Base-by-base conservation (phyloP, 2,113 vertebrate species). In the Neogobius melanostomus region DNA sequence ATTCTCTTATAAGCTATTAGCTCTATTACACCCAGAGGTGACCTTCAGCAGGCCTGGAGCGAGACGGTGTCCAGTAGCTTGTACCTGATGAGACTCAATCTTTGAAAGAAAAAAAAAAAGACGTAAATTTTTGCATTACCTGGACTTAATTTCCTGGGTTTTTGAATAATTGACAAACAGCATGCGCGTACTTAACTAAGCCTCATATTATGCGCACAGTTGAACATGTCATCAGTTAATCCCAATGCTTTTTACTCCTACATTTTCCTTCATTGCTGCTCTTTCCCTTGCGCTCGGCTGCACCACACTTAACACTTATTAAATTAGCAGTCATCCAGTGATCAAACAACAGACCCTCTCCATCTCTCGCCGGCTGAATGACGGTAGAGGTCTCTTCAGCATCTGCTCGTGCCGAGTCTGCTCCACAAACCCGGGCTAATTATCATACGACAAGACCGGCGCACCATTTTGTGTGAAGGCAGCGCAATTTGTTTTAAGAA, bases 161-260 rank as follows among this genome's bases (percentile, higher is more conserved):
- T 36, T 87, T 82, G 77, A 85, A 89, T 90, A 90, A 89, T 86
- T 87, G 88, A 89, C 87, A 90, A 89, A 87, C 87, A 90, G 89
- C 85, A 74, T 86, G 87, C 75, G 69, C 70, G 64, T 89, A 76
- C 81, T 91, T 84, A 89, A 85, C 87, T 84, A 89, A 89, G 80
- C 85, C 82, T 86, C 59, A 66, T 70, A 90, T 91, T 90, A 87
- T 87, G 87, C 66, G 85, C 90, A 90, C 87, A 89, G 87, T 87
- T 90, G 87, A 86, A 90, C 87, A 88, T 88, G 86, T 90, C 86
- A 88, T 88, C 82, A 81, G 83, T 87, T 87, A 86, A 85, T 89
- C 83, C 87, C 72, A 80, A 82, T 80, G 78, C 76, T 89, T 85
- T 82, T 85, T 86, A 76, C 84, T 85, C 78, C 74, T 71, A 72